A percentile compares a stretch with the other conserved stretches of the same genome.
These are phyloP conservation scores for Phymatocera aterrima DNA, from an alignment of 2,888 invertebrate genomes.

Conservation along the genomic window DNA sequence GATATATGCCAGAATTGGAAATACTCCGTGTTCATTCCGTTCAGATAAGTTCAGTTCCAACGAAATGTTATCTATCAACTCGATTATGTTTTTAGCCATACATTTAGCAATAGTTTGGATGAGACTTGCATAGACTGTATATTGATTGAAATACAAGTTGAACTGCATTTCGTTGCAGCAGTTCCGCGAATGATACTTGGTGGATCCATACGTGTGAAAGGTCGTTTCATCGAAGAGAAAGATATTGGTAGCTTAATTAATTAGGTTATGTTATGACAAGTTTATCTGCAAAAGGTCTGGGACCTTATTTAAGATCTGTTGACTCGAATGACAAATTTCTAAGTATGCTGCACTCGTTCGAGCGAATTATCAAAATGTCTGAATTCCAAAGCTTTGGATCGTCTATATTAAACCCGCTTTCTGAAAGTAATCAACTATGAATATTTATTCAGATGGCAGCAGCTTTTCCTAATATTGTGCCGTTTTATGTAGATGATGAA, in stretches of 20 bases:
- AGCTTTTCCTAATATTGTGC: slow-evolving; percentile 1
- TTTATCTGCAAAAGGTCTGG: neutral
- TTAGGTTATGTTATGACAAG: neutral
- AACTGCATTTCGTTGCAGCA: neutral
- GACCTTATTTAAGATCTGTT: neutral
- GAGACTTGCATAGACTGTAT: neutral
- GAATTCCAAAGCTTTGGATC: neutral
- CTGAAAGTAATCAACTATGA: neutral
- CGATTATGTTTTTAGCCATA: neutral
- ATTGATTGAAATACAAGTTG: neutral
- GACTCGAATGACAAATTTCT: neutral
- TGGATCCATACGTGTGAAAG: neutral
- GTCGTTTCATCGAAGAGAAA: neutral
- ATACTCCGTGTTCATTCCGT: slow-evolving; percentile 28
- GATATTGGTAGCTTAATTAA: no score
- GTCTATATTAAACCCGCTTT: neutral
- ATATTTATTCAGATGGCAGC: neutral
- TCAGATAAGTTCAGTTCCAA: slow-evolving; percentile 10
- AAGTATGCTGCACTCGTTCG: neutral
- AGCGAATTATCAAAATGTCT: slow-evolving; percentile 3
- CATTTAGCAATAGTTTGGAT: neutral
- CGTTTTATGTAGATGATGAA: neutral
- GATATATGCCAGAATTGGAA: slow-evolving; percentile 34
- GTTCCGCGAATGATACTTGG: neutral
- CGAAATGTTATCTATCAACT: neutral